Evolutionary conservation across 2,888 invertebrate genomes (phyloP).

Genomic region (Hedychridium roseum): DNA sequence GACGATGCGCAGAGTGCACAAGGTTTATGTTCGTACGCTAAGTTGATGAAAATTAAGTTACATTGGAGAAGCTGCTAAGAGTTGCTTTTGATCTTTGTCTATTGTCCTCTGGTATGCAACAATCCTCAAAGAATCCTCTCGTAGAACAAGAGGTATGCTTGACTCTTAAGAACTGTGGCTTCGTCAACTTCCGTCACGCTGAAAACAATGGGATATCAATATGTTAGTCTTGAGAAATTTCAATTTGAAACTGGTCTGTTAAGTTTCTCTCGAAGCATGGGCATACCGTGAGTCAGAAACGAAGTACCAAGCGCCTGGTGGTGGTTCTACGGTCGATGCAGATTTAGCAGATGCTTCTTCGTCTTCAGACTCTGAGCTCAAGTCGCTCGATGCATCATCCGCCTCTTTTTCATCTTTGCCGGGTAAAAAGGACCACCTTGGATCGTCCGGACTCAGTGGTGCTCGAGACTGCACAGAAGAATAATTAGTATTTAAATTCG

Average conservation of each 20-base stretch:
- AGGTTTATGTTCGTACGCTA: too few species aligned
- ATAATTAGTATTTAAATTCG: constrained; percentile 1
- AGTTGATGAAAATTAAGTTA: too few species aligned
- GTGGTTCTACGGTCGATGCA: constrained; percentile 63
- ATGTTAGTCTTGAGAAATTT: too few species aligned
- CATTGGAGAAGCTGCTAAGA: too few species aligned
- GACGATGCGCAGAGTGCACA: too few species aligned
- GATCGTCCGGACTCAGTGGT: constrained; percentile 70
- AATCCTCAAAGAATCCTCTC: constrained; percentile 81
- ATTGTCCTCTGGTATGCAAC: too few species aligned
- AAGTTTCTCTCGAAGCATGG: too few species aligned
- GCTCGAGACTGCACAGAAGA: constrained; percentile 62
- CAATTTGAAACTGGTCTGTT: too few species aligned
- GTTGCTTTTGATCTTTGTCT: too few species aligned
- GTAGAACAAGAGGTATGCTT: constrained; percentile 96
- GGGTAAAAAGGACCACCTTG: constrained; percentile 78
- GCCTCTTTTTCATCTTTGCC: constrained; percentile 55
- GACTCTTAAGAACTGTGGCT: constrained; percentile 80
- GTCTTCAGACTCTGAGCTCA: constrained; percentile 63
- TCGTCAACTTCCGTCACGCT: constrained; percentile 81
- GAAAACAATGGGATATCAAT: too few species aligned
- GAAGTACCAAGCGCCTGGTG: constrained; percentile 89
- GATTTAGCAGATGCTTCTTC: constrained; percentile 60
- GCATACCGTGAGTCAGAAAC: constrained; percentile 83
- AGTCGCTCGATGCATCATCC: constrained; percentile 39